Base-by-base conservation (phyloP, 2,888 invertebrate species). In the Macrostomum cliftonense region DNA sequence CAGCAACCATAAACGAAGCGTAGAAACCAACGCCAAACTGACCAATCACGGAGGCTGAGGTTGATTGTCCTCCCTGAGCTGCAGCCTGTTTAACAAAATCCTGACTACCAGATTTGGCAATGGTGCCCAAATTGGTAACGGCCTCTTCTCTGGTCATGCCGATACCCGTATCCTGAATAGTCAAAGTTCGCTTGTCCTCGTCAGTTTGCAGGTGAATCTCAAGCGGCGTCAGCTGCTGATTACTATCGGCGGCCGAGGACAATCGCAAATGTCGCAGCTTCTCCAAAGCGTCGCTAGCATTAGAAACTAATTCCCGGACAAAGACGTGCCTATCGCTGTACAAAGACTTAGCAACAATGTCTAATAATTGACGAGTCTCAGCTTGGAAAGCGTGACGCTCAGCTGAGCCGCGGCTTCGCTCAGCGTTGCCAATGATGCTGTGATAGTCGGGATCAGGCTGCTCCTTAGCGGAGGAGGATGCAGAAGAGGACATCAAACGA, bases 11-110 rank as follows among this genome's bases (percentile, higher is more conserved):
- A 67, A 95, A 95, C 0, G 83, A 81, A 13, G 93, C 91, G 70
- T 95, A 95, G 70, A 95, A 95, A 1, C 93, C 95, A 16, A 95
- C 95, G 56, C 93, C 95, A 74, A 95, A 95, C 69, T 95, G 91
- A 2, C 93, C 89, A 65, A 91, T 89, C 47, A 91, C 87, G 54
- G 81, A 79, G 45, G 77, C 80, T 0, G 78, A 13, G 43, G 21
- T 17, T 12, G 17, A 9, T 12, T 21, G 43, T 7, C 39, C 39
- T 12, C 20, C 17, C 2, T 37, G 42, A 2, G 42, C 13, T 19
- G 37, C 12, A 5, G 45, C 52, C 43, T 55, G 54, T 12, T 78
- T 78, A 21, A 74, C 71, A 21, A 54, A 52, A 4, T 74, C 49
- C 43, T 54, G 45, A 16, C 43, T 47, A 11, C 45, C 95, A 50